Conservation (phyloP, 2,113 vertebrate species). For the Etia nguti region DNA sequence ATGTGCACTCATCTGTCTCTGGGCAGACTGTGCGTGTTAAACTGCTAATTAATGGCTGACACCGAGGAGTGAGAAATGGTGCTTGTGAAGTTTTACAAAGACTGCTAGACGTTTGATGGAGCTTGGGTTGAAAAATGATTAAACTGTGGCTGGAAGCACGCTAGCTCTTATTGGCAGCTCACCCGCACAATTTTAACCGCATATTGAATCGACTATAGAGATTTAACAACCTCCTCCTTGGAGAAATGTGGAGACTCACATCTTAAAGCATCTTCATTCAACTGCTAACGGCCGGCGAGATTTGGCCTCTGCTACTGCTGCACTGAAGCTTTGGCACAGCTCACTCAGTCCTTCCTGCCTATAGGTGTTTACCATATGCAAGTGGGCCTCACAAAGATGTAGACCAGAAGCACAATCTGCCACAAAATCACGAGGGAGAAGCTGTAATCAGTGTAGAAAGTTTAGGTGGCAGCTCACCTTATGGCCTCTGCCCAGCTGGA, state of each 20-base stretch:
- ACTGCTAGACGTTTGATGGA: slow-evolving; percentile 41
- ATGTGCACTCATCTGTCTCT: slow-evolving; percentile 64
- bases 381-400: background rate
- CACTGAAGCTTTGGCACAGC: background rate
- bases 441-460: slow-evolving; percentile 67
- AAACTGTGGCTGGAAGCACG: slow-evolving; percentile 38
- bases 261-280: slow-evolving; percentile 11
- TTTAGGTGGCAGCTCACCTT: slow-evolving; percentile 57
- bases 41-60: slow-evolving; percentile 70
- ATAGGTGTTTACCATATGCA: slow-evolving; percentile 39
- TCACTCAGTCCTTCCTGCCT: background rate
- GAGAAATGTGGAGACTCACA: slow-evolving; percentile 15
- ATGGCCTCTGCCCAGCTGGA: slow-evolving; percentile 48
- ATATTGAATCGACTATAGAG: slow-evolving; percentile 20
- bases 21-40: slow-evolving; percentile 57
- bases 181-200: slow-evolving; percentile 5
- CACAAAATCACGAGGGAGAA: slow-evolving; percentile 54
- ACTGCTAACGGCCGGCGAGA: background rate
- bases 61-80: slow-evolving; percentile 37
- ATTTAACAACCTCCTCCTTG: background rate
- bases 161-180: slow-evolving; percentile 22
- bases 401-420: slow-evolving; percentile 28
- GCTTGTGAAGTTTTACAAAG: slow-evolving; percentile 61
- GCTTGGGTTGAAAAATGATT: slow-evolving; percentile 48
- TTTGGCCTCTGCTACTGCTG: background rate